Evolutionary conservation across 2,888 invertebrate genomes (phyloP).

Genomic region (Cheilosia urbana): DNA sequence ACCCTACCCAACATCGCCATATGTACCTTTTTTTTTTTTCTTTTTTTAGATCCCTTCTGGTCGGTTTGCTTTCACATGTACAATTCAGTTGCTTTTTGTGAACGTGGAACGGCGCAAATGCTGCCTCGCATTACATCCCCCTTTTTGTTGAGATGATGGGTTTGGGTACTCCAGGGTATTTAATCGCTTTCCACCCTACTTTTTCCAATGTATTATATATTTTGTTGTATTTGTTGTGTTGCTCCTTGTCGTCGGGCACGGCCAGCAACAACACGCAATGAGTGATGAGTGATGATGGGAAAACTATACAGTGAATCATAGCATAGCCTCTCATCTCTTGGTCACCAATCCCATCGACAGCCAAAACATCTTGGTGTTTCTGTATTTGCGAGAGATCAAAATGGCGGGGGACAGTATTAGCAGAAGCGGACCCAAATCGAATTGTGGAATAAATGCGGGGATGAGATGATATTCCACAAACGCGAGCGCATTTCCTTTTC

Average conservation of each 20-base stretch:
- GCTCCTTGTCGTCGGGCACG: constrained; percentile 55
- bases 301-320: constrained; percentile 46
- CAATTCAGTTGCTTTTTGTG: constrained; percentile 7
- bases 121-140: constrained; percentile 67
- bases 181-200: constrained; percentile 72
- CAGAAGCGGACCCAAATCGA: constrained; percentile 52
- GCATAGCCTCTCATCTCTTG: constrained; percentile 24
- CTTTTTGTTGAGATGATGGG: constrained; percentile 47
- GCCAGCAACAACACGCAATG: constrained; percentile 34
- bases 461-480: constrained; percentile 49
- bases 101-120: constrained; percentile 52
- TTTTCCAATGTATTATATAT: constrained; percentile 5
- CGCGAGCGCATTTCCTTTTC: constrained; percentile 56
- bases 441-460: constrained; percentile 66
- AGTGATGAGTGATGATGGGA: constrained; percentile 34
- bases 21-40: no score
- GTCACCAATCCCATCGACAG: constrained; percentile 22
- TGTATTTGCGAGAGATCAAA: constrained; percentile 65
- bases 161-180: constrained; percentile 57
- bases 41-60: constrained; percentile 70
- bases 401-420: constrained; percentile 65
- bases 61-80: constrained; percentile 39
- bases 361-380: constrained; percentile 5
- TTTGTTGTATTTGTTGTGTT: background rate
- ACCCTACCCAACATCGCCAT: constrained; percentile 66